Evolutionary conservation across 2,888 invertebrate species (phyloP).

Genomic region (Stegophylla sp.): DNA sequence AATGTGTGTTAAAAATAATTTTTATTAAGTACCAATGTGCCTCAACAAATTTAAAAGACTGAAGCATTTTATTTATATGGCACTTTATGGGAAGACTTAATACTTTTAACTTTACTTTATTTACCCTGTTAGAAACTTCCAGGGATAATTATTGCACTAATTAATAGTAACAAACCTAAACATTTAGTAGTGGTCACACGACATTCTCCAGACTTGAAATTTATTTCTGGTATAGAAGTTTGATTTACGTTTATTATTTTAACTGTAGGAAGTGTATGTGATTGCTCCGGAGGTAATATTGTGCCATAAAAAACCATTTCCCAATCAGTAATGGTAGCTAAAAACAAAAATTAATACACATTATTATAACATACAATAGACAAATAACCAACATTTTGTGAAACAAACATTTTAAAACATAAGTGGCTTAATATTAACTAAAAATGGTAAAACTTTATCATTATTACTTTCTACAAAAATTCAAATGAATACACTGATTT

Average conservation of each 20-base stretch:
- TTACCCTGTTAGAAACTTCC: slow-evolving; percentile 52
- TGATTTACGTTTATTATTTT: background rate
- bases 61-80: slow-evolving; percentile 57
- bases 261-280: slow-evolving; percentile 30
- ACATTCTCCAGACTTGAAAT: slow-evolving; percentile 60
- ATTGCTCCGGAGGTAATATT: slow-evolving; percentile 66
- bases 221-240: slow-evolving; percentile 37
- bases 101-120: slow-evolving; percentile 46
- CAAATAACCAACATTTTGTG: background rate
- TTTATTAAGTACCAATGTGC: background rate
- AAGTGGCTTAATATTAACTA: background rate
- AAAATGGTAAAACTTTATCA: background rate
- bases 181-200: slow-evolving; percentile 61
- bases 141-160: slow-evolving; percentile 58
- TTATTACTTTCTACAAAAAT: background rate
- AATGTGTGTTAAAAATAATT: slow-evolving; percentile 3
- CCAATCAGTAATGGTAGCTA: slow-evolving; percentile 74
- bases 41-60: slow-evolving; percentile 60
- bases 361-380: background rate
- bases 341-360: slow-evolving; percentile 53
- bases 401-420: no score
- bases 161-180: slow-evolving; percentile 62
- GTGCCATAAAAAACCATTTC: slow-evolving; percentile 84
- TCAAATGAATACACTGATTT: background rate
- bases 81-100: slow-evolving; percentile 50